Percentiles rank a stretch among this genome's conserved stretches.
phyloP scores from a whole-genome alignment of 1,140 invertebrate species.

The Mizuhopecten yessoensis region DNA sequence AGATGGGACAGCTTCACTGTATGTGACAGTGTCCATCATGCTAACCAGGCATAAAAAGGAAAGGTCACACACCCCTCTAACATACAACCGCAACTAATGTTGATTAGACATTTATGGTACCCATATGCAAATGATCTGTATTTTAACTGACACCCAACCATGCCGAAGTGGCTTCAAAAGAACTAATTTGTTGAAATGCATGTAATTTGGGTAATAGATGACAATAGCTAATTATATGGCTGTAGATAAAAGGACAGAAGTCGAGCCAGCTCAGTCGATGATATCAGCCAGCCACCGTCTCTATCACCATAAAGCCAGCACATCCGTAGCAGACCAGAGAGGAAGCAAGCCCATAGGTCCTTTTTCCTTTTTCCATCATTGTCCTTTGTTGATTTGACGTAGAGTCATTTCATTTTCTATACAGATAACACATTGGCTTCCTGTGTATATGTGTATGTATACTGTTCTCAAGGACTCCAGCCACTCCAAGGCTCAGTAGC shows the following conservation, averaged over 20 bases:
- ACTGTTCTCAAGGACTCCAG: background rate
- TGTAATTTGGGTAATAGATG: constrained; percentile 34
- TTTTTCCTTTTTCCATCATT: constrained; percentile 8
- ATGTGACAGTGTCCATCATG: background rate
- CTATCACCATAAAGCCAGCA: background rate
- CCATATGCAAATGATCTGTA: background rate
- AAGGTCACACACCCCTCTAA: background rate
- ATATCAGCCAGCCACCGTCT: background rate
- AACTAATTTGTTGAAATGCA: constrained; percentile 35
- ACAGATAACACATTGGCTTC: background rate
- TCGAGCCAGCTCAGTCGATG: background rate
- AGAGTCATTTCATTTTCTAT: background rate
- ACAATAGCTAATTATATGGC: background rate
- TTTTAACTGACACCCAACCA: background rate
- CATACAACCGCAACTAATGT: background rate
- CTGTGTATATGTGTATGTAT: background rate
- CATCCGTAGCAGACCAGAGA: background rate
- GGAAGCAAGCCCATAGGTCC: background rate
- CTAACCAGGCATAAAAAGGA: background rate
- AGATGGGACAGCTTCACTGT: background rate
- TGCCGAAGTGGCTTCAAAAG: background rate
- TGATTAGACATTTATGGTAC: background rate
- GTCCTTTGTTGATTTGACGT: background rate
- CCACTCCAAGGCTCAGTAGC: background rate
- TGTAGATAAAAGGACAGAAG: background rate